These are phyloP conservation scores for Azemiops feae DNA, from an alignment of 2,113 vertebrate genomes.

Conservation along the genomic window DNA sequence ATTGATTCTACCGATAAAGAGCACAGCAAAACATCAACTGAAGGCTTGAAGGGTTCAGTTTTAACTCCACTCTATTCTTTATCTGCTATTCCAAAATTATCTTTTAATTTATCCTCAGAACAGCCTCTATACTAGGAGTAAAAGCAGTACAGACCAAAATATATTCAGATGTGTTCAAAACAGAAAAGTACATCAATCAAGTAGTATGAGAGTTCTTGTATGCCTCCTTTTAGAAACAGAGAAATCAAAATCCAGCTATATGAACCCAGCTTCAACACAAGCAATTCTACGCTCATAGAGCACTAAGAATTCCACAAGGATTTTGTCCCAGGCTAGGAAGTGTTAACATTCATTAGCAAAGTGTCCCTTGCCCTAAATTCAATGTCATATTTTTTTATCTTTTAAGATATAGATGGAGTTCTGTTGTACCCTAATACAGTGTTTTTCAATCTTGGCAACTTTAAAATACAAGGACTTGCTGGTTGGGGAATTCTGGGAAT, in stretches of 20 bases:
- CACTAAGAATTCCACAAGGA: slow-evolving; percentile 31
- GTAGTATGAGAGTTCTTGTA: neutral
- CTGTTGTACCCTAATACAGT: neutral
- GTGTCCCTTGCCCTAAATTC: neutral
- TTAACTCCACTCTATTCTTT: neutral
- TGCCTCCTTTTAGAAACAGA: neutral
- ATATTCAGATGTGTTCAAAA: neutral
- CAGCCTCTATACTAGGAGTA: neutral
- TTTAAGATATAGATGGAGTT: slow-evolving; percentile 22
- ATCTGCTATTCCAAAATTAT: neutral
- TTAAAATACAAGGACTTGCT: neutral
- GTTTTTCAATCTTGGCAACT: neutral
- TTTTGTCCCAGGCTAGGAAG: neutral
- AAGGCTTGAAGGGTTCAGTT: neutral
- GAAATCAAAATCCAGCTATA: neutral
- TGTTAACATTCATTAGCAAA: neutral
- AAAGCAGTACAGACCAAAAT: neutral
- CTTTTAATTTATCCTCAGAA: neutral
- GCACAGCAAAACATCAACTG: neutral
- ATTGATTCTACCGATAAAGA: neutral
- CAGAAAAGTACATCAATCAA: neutral
- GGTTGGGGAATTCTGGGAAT: neutral
- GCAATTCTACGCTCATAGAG: neutral
- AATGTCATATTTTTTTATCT: slow-evolving; percentile 50
- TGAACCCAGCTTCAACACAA: slow-evolving; percentile 26